Base-by-base conservation (phyloP, 2,113 vertebrate genomes). In the Rattus rattus region DNA sequence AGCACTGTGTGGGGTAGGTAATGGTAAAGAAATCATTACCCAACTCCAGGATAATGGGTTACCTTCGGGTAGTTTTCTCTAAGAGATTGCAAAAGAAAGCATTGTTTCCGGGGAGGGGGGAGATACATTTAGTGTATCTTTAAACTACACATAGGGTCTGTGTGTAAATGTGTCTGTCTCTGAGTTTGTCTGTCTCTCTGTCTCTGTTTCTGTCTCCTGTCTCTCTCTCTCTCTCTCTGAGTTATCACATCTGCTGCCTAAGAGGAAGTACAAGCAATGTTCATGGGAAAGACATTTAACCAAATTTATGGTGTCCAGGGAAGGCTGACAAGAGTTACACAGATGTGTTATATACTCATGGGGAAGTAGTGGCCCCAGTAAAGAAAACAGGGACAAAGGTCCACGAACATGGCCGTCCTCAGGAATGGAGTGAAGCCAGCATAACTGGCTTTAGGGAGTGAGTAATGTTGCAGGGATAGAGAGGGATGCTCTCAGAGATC, bases 1-100 rank as follows among this genome's bases (percentile, higher is more conserved):
- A 90, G 47, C 24, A 61, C 17, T 54, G 43, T 67, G 20, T 61
- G 33, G 28, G 70, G 61, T 49, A 54, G 49, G 77, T 70, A 30
- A 54, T 83, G 76, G 61, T 28, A 73, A 92, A 61, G 77, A 91
- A 81, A 79, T 87, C 28, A 90, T 72, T 49, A 63, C 77, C 59
- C 84, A 80, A 39, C 90, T 87, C 67, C 39, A 94, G 65, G 19
- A 43, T 49, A 88, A 49, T 69, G 65, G 33, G 61, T 93, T 96
- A 63, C 49, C 36, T 81, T n/a, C 30, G 2, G 47, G 33, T 72
- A 39, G 73, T 67, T 84, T 96, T 95, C 76, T 86, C 76, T 86
- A 67, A 83, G 72, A 36, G n/a, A 43, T 36, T 70, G 24, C 61
- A 61, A 52, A 19, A 22, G 19, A 26, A 19, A 14, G 26, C 7